Evolutionary conservation across 2,888 invertebrate genomes (phyloP), one percentile per base, ranked within the genome.

Genomic region (Sphaerophoria taeniata): DNA sequence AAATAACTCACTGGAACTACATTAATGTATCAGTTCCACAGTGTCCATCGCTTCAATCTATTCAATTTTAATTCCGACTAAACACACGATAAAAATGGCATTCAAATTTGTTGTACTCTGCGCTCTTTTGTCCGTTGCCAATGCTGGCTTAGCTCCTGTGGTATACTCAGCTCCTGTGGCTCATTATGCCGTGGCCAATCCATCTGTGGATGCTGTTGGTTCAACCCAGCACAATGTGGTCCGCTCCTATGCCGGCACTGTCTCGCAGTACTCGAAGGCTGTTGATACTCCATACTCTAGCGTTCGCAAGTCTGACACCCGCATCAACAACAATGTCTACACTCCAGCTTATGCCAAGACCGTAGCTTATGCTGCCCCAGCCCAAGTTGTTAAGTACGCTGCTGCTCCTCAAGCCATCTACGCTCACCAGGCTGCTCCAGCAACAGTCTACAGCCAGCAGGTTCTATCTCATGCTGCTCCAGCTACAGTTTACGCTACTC

Each of bases 281-380:
- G 93, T 94, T 39, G 93, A 94, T 89, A 93, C 94, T 67, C 93
- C 94, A 73, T 94, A 93, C 92, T 94, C 94, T 87, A 94, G 93
- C 89, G 93, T 94, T 43, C 93, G 93, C 87, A 93, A 93, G 91
- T 92, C 91, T 89, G 93, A 94, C 89, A 93, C 93, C 82, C 92
- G 93, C 84, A 90, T 93, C 90, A 93, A 93, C 90, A 93, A 93
- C 88, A 88, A 87, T 12, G 87, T 87, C 7, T 86, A 86, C 67
- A 87, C 87, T 3, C 89, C 88, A 47, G 70, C 87, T 45, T 69
- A 85, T 12, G 80, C 87, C 53, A 89, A 90, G 71, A 88, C 89
- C n/a, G 47, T 88, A 9, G 72, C 88, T 11, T 86, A 88, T 74
- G 88, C 89, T 43, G 90, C 92, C 84, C 89, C 90, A 78, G 89